phyloP scores from a whole-genome alignment of 2,888 invertebrate species.

The Leucophenga maculata region DNA sequence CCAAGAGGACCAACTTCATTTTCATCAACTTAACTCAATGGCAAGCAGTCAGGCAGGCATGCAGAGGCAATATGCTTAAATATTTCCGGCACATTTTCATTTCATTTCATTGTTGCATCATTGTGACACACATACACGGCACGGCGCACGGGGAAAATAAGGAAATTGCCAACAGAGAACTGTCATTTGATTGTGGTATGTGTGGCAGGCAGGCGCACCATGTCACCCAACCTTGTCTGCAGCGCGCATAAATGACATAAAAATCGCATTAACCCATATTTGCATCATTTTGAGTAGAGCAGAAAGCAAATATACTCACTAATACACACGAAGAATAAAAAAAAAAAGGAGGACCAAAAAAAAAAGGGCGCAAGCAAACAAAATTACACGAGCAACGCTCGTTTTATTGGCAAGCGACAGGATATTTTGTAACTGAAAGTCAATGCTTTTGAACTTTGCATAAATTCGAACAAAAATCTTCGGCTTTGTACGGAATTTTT shows the following conservation, averaged over 20 bases:
- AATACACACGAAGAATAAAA: neutral
- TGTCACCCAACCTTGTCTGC: conserved; percentile 16
- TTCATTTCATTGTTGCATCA: no score
- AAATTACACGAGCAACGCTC: conserved; percentile 47
- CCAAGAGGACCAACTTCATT: no score
- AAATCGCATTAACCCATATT: conserved; percentile 66
- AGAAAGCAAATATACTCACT: conserved; percentile 1
- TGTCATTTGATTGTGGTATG: conserved; percentile 41
- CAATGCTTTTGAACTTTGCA: neutral
- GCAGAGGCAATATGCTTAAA: neutral
- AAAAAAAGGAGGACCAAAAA: neutral
- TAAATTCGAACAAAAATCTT: no score
- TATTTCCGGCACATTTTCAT: conserved; percentile 1
- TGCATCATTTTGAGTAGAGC: conserved; percentile 47
- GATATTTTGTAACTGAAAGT: conserved; percentile 29
- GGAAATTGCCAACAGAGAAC: conserved; percentile 39
- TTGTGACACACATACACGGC: conserved; percentile 18
- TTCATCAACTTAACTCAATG: no score
- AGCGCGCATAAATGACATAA: conserved; percentile 57
- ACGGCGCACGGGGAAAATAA: conserved; percentile 31
- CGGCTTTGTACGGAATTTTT: no score
- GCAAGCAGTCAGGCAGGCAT: neutral
- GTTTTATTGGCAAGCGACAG: neutral
- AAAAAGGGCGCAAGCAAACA: conserved; percentile 46
- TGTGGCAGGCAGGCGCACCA: conserved; percentile 7